Evolutionary conservation across 2,888 invertebrate genomes (phyloP).

Genomic region (Hetaerina titia): DNA sequence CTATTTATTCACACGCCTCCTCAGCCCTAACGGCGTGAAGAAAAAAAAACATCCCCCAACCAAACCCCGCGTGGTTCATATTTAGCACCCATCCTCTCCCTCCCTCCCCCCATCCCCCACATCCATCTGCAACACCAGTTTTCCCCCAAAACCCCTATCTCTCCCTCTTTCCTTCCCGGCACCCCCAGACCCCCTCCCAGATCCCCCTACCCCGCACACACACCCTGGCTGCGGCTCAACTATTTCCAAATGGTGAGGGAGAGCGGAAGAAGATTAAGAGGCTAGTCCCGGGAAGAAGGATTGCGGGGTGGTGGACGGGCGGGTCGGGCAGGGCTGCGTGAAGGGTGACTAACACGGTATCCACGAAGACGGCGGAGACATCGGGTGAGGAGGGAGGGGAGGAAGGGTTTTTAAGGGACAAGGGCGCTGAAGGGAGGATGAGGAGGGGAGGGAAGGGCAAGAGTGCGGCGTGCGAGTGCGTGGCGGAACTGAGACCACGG

Average conservation of each 20-base stretch:
- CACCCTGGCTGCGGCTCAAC: conserved; percentile 52
- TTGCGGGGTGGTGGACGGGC: background rate
- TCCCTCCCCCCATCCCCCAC: background rate
- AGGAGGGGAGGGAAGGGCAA: background rate
- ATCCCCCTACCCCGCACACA: background rate
- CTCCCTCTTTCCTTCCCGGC: background rate
- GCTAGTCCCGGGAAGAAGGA: conserved; percentile 52
- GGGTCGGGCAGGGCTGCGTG: background rate
- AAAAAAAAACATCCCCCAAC: background rate
- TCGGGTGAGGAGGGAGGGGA: background rate
- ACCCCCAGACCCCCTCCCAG: background rate
- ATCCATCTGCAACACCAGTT: background rate
- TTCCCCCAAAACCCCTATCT: background rate
- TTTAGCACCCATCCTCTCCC: background rate
- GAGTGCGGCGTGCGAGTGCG: background rate
- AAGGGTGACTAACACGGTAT: conserved; percentile 58
- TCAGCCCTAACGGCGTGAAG: background rate
- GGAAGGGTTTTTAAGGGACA: background rate
- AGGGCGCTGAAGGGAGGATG: background rate
- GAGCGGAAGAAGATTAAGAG: conserved; percentile 56
- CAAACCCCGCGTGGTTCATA: background rate
- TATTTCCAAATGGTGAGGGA: conserved; percentile 41
- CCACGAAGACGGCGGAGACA: conserved; percentile 4
- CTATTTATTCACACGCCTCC: conserved; percentile 7
- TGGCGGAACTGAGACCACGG: conserved; percentile 11